These are phyloP conservation scores for Leptopilina syphax DNA, from an alignment of 2,888 invertebrate species.

Conservation along the genomic window DNA sequence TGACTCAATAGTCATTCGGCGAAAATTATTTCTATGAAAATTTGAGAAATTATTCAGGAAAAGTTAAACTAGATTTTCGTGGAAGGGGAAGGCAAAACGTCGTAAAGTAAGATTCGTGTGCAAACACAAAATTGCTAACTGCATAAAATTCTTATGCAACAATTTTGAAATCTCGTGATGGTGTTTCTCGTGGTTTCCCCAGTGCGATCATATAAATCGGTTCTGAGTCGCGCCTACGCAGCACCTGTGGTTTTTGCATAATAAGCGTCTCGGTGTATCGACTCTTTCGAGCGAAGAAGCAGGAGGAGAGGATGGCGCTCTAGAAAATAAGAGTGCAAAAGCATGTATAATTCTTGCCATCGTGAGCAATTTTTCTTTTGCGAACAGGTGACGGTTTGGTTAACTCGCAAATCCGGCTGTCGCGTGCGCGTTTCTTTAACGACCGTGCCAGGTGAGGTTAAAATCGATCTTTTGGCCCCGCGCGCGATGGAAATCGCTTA, in stretches of 20 bases:
- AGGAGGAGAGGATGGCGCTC: neutral
- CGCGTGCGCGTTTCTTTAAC: conserved; percentile 13
- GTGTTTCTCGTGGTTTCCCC: neutral
- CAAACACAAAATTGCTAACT: conserved; percentile 2
- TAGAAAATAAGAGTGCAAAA: conserved; percentile 27
- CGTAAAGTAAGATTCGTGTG: neutral
- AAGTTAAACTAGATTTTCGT: too few species aligned
- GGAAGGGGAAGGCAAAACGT: too few species aligned
- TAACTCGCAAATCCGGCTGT: conserved; percentile 9
- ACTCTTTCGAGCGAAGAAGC: neutral
- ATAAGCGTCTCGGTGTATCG: conserved; percentile 30
- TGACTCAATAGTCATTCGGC: too few species aligned
- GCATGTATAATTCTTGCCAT: conserved; percentile 6
- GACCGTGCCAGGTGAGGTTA: conserved; percentile 4
- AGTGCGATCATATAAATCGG: conserved; percentile 27
- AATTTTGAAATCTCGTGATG: conserved; percentile 23
- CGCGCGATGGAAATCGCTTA: conserved; percentile 11
- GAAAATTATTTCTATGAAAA: too few species aligned
- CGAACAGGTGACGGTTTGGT: conserved; percentile 8
- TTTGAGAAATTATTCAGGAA: too few species aligned
- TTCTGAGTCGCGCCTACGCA: conserved; percentile 30
- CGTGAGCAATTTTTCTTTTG: conserved; percentile 27
- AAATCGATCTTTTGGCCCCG: neutral
- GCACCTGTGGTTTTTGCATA: conserved; percentile 35
- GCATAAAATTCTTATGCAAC: conserved; percentile 29